A percentile compares a stretch with the other conserved stretches of the same genome.
phyloP scores from a whole-genome alignment of 2,888 invertebrate genomes.

The Lissocephala sabroskyi region DNA sequence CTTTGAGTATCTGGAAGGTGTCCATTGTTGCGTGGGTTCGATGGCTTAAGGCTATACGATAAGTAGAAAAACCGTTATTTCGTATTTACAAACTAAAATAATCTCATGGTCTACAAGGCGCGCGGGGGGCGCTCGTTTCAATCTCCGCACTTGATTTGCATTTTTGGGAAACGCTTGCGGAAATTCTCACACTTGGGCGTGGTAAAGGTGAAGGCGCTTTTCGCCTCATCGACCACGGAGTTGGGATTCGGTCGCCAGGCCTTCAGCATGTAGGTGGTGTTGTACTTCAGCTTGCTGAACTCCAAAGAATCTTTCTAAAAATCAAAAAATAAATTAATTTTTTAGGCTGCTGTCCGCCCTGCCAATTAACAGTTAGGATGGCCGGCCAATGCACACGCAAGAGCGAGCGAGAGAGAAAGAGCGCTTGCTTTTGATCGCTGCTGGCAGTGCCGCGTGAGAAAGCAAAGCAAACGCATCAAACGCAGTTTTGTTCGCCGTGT shows the following conservation, averaged over 20 bases:
- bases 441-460: too few species aligned
- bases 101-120: constrained; percentile 49
- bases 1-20: too few species aligned
- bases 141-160: constrained; percentile 63
- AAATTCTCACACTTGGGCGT: constrained; percentile 70
- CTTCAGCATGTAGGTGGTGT: constrained; percentile 67
- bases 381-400: too few species aligned
- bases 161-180: constrained; percentile 68
- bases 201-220: constrained; percentile 55
- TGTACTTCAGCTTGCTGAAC: constrained; percentile 69
- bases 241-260: constrained; percentile 41
- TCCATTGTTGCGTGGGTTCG: constrained; percentile 5
- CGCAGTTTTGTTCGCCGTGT: too few species aligned
- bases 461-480: too few species aligned
- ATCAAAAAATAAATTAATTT: constrained; percentile 1
- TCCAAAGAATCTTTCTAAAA: constrained; percentile 70
- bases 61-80: constrained; percentile 40
- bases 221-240: constrained; percentile 31
- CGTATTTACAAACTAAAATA: constrained; percentile 52
- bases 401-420: too few species aligned
- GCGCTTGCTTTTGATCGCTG: too few species aligned
- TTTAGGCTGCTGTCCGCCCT: too few species aligned
- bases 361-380: not conserved
- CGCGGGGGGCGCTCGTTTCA: constrained; percentile 5
- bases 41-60: constrained; percentile 26